Evolutionary conservation across 2,797 vertebrate genomes (phyloP).

Genomic region (Peromyscus nudipes): DNA sequence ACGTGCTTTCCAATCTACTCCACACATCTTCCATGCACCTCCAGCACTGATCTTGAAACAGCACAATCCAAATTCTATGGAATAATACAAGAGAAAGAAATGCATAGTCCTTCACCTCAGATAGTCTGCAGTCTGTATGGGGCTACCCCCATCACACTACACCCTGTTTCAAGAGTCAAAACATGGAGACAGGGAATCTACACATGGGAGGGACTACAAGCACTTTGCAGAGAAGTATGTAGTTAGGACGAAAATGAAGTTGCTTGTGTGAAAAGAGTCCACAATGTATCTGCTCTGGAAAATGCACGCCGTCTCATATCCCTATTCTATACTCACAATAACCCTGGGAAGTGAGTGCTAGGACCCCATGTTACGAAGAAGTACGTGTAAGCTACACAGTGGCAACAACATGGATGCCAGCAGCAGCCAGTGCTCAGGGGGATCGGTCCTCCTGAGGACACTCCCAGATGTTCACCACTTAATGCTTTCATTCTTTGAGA

Average conservation of each 20-base stretch:
- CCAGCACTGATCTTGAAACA: background rate
- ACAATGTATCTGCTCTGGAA: background rate
- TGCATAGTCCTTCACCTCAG: background rate
- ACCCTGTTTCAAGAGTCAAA: background rate
- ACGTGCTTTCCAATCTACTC: background rate
- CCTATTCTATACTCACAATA: background rate
- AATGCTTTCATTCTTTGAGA: background rate
- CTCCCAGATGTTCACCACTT: background rate
- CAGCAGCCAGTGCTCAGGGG: background rate
- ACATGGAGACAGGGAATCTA: background rate
- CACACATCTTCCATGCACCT: background rate
- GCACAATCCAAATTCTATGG: background rate
- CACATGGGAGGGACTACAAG: background rate
- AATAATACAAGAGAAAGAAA: background rate
- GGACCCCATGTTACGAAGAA: background rate
- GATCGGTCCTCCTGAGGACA: background rate
- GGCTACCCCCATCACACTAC: background rate
- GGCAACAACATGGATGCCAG: background rate
- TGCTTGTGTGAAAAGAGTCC: background rate
- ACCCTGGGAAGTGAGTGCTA: background rate
- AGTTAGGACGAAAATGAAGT: background rate
- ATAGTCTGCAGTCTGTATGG: background rate
- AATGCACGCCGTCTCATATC: background rate
- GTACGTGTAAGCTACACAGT: background rate
- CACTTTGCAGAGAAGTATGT: background rate